phyloP scores from a whole-genome alignment of 2,888 invertebrate genomes.

The Seira ritae region DNA sequence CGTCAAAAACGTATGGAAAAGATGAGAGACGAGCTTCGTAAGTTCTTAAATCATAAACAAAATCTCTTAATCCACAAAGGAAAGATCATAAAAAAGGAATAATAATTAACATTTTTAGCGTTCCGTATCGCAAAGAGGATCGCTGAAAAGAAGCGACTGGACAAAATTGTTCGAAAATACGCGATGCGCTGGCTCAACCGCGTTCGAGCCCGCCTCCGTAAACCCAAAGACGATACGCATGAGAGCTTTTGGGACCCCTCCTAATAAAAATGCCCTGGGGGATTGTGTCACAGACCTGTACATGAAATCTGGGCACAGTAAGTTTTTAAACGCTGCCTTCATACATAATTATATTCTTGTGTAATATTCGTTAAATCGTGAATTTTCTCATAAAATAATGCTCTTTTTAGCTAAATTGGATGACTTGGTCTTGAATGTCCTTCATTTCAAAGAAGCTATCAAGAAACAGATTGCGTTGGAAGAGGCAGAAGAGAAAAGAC shows the following conservation, averaged over 20 bases:
- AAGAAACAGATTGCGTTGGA: constrained; percentile 26
- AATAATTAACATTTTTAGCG: constrained; percentile 15
- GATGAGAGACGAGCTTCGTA: constrained; percentile 35
- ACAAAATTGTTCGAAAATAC: constrained; percentile 44
- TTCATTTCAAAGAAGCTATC: constrained; percentile 44
- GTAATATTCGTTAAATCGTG: too few species aligned
- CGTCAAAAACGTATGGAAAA: constrained; percentile 34
- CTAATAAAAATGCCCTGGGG: not conserved
- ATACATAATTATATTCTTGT: too few species aligned
- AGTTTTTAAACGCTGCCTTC: too few species aligned
- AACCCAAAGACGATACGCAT: constrained; percentile 31
- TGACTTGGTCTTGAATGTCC: constrained; percentile 43
- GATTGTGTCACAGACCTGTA: constrained; percentile 34
- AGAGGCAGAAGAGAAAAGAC: constrained; percentile 26
- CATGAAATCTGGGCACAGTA: constrained; percentile 39
- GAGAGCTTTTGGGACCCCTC: constrained; percentile 31
- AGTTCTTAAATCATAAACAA: constrained; percentile 1
- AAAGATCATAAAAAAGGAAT: not conserved
- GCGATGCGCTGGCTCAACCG: constrained; percentile 46
- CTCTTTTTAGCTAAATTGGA: constrained; percentile 59
- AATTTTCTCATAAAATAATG: too few species aligned
- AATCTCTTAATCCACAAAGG: too few species aligned
- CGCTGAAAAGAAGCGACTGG: not conserved
- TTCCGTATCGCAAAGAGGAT: constrained; percentile 11
- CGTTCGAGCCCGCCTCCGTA: constrained; percentile 17